Conservation (phyloP, 30 jellyfish, hydroid and myxozoan genomes). For the Turritopsis dohrnii region DNA sequence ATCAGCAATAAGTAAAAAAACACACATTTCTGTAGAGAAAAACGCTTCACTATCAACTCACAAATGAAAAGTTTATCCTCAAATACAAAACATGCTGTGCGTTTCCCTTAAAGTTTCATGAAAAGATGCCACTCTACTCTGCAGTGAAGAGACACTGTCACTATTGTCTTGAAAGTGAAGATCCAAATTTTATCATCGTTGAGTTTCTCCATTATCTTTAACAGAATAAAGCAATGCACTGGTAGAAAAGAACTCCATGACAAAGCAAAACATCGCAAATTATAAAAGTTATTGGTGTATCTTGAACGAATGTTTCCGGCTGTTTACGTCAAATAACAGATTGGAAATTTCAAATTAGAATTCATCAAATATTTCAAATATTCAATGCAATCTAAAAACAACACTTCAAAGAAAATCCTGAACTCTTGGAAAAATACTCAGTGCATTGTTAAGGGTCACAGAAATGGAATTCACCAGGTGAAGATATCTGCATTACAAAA, state of each 20-base stretch:
- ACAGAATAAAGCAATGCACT: background rate
- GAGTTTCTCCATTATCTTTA: background rate
- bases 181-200: background rate
- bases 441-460: background rate
- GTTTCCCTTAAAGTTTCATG: background rate
- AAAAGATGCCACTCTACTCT: background rate
- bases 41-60: background rate
- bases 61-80: background rate
- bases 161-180: background rate
- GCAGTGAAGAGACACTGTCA: background rate
- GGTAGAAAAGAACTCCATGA: background rate
- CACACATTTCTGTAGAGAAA: background rate
- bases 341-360: too few relatives aligned
- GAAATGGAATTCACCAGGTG: background rate
- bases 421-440: background rate
- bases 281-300: too few relatives aligned
- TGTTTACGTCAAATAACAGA: too few relatives aligned
- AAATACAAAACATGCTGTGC: background rate
- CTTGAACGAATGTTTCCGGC: too few relatives aligned
- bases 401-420: background rate
- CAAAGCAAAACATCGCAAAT: background rate
- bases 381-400: background rate
- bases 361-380: too few relatives aligned
- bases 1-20: background rate
- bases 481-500: background rate